Base-by-base conservation (phyloP, 2,888 invertebrate species). In the Harpagoxenus sublaevis region DNA sequence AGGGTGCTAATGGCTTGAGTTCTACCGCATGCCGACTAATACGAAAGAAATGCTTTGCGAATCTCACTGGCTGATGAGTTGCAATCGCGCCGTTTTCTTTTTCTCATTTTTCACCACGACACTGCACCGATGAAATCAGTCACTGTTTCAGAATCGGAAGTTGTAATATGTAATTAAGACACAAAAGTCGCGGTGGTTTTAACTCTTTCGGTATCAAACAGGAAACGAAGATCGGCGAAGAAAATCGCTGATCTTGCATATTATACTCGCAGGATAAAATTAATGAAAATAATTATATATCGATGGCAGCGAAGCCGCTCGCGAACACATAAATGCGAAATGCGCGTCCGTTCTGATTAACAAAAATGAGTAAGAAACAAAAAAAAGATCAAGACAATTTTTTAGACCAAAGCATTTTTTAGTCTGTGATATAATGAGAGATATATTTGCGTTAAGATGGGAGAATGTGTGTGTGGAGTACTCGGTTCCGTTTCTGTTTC, bases 341-440 rank as follows among this genome's bases (percentile, higher is more conserved):
- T 45, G 23, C 55, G 48, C 60, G 42, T 82, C 62, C 39, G 65
- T 57, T 73, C 31, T 63, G 39, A 63, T 68, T 23, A 63, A 68
- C 18, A 75, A 63, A 57, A 74, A 28, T 45, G 23, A 51, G 48
- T 71, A 82, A 79, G 48, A 81, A 42, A 71, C 71, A 84, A 53
- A 60, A 71, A 83, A 60, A 18, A 66, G 68, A 85, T 79, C 23
- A 68, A 86, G 60, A 85, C 74, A 71, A 90, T 91, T 93, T 92
- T 92, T 91, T 93, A 94, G 94, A 95, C 95, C 95, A 95, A 95
- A 95, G 95, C 94, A 95, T 95, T 94, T 94, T 94, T 94, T 94
- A 95, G 94, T 94, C 95, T 95, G 95, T 95, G 95, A 95, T 95
- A 95, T 93, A 90, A 91, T 90, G 91, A 91, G 90, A 92, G 90